These are phyloP conservation scores for Henricia sp. DNA, from an alignment of 53 echinoderm and acorn worm species.

Conservation along the genomic window DNA sequence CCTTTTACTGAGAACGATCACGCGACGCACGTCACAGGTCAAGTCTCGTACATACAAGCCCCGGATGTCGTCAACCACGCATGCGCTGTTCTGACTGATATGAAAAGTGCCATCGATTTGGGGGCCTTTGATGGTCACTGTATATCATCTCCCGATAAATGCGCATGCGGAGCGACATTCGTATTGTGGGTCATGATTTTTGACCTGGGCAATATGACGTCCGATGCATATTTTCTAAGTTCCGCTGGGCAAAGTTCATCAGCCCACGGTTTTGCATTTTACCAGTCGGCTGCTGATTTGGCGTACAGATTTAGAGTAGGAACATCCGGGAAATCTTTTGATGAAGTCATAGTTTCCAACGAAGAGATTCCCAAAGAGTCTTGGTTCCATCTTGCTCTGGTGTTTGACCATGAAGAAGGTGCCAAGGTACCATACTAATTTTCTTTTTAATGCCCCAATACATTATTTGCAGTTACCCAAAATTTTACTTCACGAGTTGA, in stretches of 20 bases:
- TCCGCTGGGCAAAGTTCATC: constrained; percentile 24
- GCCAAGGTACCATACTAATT: constrained; percentile 17
- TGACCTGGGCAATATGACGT: neutral
- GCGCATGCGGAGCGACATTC: constrained; percentile 36
- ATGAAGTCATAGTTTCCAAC: constrained; percentile 3
- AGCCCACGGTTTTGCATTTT: constrained; percentile 22
- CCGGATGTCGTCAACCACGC: constrained; percentile 17
- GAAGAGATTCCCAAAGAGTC: neutral
- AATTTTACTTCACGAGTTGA: too few species aligned
- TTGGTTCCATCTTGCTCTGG: constrained; percentile 41
- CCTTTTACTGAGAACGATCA: neutral
- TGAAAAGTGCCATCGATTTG: constrained; percentile 12
- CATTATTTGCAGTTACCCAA: too few species aligned
- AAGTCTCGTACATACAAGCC: constrained; percentile 9
- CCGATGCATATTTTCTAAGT: constrained; percentile 33
- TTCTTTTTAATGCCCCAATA: too few species aligned
- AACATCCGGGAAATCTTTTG: neutral
- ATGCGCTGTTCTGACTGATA: constrained; percentile 23
- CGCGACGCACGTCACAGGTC: constrained; percentile 23
- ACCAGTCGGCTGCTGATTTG: neutral
- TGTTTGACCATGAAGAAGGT: constrained; percentile 6
- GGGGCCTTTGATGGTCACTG: constrained; percentile 28
- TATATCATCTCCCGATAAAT: constrained; percentile 23
- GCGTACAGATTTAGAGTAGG: neutral
- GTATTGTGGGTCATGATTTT: constrained; percentile 33